Evolutionary conservation across 2,888 invertebrate species (phyloP), one percentile per base, ranked within the genome.

Genomic region (Leptinotarsa haldemani): DNA sequence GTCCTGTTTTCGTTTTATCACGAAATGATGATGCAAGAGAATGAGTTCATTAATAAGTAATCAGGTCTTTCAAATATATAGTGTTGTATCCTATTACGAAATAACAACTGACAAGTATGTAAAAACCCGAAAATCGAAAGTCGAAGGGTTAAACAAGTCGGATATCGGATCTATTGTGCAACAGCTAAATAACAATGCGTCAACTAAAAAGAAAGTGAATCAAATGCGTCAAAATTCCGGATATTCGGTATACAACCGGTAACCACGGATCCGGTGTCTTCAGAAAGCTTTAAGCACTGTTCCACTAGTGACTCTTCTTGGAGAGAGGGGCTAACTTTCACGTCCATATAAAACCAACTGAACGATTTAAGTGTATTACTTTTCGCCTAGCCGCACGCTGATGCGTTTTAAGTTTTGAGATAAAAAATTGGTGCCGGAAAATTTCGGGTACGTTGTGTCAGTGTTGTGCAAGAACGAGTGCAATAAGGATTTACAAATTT

Each of bases 301-400:
- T 83, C 84, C 82, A 84, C 83, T 84, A 83, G 83, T 81, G 81
- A 80, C 80, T 77, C 77, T 70, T 78, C 78, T 76, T 75, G 80
- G 80, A 84, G 85, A 85, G 87, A 84, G 86, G 87, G 85, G 85
- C 83, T 80, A 86, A 87, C 87, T 87, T 87, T 87, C 87, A 87
- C 87, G 85, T 85, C 85, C 83, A 85, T 87, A 87, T 87, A 87
- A 86, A 87, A 87, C 85, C 86, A 86, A 86, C 85, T 84, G 84
- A 82, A 85, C 85, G 85, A 84, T 86, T 87, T 86, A 85, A 84
- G 83, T 85, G 85, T 85, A 86, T 87, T 87, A 87, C 86, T 86
- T 86, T 85, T 86, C 83, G 81, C 82, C 77, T 79, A 82, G 80
- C 78, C 80, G 79, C 77, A 79, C 79, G 77, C 74, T 74, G 71